These are phyloP conservation scores for Aelia acuminata DNA, from an alignment of 2,888 invertebrate species.

Conservation along the genomic window DNA sequence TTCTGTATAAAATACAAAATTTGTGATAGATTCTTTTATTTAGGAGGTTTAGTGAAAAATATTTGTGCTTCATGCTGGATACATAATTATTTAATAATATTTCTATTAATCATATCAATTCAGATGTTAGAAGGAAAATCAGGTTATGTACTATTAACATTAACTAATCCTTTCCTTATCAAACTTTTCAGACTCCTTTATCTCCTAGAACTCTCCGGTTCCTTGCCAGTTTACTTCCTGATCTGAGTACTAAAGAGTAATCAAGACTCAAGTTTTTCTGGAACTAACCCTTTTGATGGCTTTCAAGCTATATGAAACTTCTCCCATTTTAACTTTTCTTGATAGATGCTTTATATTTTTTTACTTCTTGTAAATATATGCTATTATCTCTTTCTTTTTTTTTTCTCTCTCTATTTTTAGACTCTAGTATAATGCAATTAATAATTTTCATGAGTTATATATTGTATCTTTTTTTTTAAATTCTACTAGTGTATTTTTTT, in stretches of 20 bases:
- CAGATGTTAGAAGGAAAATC: neutral
- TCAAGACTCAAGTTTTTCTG: constrained; percentile 25
- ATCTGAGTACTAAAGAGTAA: constrained; percentile 50
- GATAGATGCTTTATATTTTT: neutral
- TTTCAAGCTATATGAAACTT: neutral
- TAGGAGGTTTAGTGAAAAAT: no score
- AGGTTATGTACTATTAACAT: neutral
- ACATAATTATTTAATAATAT: neutral
- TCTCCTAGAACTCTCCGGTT: constrained; percentile 56
- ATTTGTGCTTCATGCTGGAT: neutral
- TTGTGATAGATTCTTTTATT: no score
- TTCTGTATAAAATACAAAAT: no score
- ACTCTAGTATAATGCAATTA: no score
- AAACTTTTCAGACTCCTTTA: constrained; percentile 56
- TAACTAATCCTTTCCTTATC: constrained; percentile 30
- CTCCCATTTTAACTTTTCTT: constrained; percentile 20
- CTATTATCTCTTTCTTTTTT: constrained; percentile 14
- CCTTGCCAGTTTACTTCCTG: constrained; percentile 57
- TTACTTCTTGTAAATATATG: constrained; percentile 4
- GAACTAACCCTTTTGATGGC: neutral
- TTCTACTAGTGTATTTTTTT: no score
- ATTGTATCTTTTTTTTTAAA: no score
- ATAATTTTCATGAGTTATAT: no score
- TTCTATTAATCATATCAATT: neutral
- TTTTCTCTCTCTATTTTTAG: neutral